Evolutionary conservation across 2,113 vertebrate species (phyloP).

Genomic region (Hippocampus mohnikei): DNA sequence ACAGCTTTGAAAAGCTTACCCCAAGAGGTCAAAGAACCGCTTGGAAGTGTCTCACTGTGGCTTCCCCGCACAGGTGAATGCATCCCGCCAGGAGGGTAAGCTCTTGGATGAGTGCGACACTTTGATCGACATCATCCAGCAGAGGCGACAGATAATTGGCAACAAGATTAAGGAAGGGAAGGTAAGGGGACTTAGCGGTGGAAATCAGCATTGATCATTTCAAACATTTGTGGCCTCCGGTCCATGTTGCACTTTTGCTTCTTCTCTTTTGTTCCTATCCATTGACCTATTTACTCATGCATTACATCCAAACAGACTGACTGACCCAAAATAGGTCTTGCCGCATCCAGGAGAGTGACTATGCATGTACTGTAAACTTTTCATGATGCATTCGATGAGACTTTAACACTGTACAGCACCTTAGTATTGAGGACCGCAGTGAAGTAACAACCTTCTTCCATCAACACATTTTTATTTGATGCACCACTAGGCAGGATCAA

Average conservation of each 20-base stretch:
- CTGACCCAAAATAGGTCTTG: conserved; percentile 34
- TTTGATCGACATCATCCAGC: conserved; percentile 95
- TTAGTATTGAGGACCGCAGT: background rate
- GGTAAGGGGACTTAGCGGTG: conserved; percentile 64
- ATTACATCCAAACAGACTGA: conserved; percentile 8
- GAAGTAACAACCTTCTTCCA: background rate
- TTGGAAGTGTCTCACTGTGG: background rate
- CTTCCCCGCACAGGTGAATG: conserved; percentile 81
- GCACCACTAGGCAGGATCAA: background rate
- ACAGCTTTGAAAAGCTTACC: background rate
- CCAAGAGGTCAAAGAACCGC: background rate
- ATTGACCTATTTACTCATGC: conserved; percentile 1
- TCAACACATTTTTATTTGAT: background rate
- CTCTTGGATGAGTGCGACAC: conserved; percentile 92
- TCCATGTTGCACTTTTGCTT: background rate
- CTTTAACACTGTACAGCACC: background rate
- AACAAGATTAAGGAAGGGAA: conserved; percentile 98
- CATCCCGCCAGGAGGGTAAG: conserved; percentile 91
- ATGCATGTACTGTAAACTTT: conserved; percentile 26
- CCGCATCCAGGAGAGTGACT: conserved; percentile 37
- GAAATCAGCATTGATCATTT: conserved; percentile 1
- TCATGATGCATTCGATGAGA: conserved; percentile 31
- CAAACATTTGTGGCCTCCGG: conserved; percentile 1
- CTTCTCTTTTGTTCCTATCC: background rate
- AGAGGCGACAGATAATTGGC: conserved; percentile 92